Conservation (phyloP, 2,797 vertebrate genomes). For the Lophius americanus region DNA sequence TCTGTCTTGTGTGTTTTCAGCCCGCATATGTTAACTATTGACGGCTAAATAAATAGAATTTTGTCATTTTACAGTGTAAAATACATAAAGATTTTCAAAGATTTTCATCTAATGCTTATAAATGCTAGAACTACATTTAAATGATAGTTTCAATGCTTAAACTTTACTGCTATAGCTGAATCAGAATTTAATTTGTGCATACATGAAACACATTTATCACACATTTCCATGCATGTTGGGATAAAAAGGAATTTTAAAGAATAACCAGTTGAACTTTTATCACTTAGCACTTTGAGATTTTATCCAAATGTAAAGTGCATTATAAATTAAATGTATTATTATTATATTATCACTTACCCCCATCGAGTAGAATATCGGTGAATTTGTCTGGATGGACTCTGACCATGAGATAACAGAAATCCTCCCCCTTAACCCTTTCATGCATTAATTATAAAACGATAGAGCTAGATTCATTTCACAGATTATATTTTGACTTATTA, state of each 20-base stretch:
- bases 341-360: conserved; percentile 45
- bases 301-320: too few species aligned
- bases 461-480: too few species aligned
- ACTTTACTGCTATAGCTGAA: not conserved
- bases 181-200: not conserved
- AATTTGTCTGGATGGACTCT: conserved; percentile 50
- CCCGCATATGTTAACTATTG: conserved; percentile 57
- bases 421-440: conserved; percentile 45
- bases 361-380: conserved; percentile 23
- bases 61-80: not conserved
- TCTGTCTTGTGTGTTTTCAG: conserved; percentile 38
- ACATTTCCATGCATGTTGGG: not conserved
- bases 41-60: conserved; percentile 34
- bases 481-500: too few species aligned
- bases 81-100: not conserved
- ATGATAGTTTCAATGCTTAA: not conserved
- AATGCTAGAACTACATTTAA: not conserved
- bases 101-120: not conserved
- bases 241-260: not conserved
- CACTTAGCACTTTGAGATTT: too few species aligned
- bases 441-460: too few species aligned
- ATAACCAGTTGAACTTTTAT: conserved; percentile 3
- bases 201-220: not conserved
- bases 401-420: conserved; percentile 41
- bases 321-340: too few species aligned